Evolutionary conservation across 2,797 vertebrate species (phyloP), one percentile per base, ranked within the genome.

Genomic region (Epinephelus malabaricus): DNA sequence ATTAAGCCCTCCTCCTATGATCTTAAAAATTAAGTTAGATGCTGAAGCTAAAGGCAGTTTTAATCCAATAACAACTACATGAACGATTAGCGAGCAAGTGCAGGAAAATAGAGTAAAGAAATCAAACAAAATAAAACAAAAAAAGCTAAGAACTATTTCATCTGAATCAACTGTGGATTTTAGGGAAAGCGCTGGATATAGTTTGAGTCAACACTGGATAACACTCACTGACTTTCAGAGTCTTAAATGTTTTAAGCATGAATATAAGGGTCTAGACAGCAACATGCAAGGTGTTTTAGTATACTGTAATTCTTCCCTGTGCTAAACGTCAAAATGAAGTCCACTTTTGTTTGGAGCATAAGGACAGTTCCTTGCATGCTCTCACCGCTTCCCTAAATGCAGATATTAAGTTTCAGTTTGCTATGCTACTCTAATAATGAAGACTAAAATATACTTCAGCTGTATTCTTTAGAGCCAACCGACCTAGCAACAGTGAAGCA

Each of bases 151-250:
- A 55, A 9, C 15, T 38, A 54, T 17, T 34, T 68, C 11, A 30
- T 47, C 70, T 46, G 51, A 78, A 54, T 53, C 61, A 81, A 64
- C 58, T 74, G 55, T 54, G 71, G 84, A 85, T 81, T 88, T 84
- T 40, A 2, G 27, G 56, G 10, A 76, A 43, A 34, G 56, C 25
- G 23, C 43, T 51, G 49, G 11, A 65, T 66, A 54, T 21, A 60
- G 69, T 53, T 73, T 63, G 65, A 79, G 63, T 62, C 76, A 76
- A 88, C 40, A 13, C 25, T 49, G 38, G 53, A 73, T 81, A 56
- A 61, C 34, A 73, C 51, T 71, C 69, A 83, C 59, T 61, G 64
- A 75, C 47, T 75, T 61, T 18, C 7, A 85, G 70, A 77, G 19
- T 53, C n/a, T 72, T 27, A 43, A 27, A 46, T 46, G 25, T 64